These are phyloP conservation scores for Acrossocheilus wenchowensis DNA, from an alignment of 2,797 vertebrate species.

Conservation along the genomic window DNA sequence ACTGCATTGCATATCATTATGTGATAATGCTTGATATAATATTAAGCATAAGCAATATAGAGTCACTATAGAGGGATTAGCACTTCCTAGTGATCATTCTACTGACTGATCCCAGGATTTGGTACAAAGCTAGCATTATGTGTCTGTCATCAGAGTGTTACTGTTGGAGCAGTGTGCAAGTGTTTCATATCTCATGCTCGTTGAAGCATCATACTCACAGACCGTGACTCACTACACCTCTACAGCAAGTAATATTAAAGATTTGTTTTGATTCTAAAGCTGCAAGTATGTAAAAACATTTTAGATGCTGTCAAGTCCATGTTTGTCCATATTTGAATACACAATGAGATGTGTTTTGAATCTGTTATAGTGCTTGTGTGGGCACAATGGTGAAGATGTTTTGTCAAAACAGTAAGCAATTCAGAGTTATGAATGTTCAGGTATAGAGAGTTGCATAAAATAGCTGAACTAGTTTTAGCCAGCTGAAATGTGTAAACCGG, in stretches of 20 bases:
- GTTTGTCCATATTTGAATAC: not conserved
- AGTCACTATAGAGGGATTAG: constrained; percentile 4
- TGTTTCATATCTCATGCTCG: constrained; percentile 39
- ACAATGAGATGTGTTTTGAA: constrained; percentile 25
- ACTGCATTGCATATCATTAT: not conserved
- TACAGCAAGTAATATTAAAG: not conserved
- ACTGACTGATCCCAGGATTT: not conserved
- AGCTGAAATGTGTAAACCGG: not conserved
- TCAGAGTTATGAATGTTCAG: not conserved
- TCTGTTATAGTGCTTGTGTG: constrained; percentile 15
- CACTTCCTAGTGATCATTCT: not conserved
- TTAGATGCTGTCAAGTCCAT: not conserved
- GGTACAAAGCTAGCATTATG: not conserved
- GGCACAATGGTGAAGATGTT: constrained; percentile 24
- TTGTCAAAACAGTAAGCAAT: not conserved
- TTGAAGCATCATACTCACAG: constrained; percentile 23
- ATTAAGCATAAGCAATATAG: constrained; percentile 2
- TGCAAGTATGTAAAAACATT: not conserved
- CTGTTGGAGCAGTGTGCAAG: not conserved
- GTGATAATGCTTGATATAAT: not conserved
- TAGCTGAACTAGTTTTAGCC: constrained; percentile 2
- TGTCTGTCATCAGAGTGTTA: constrained; percentile 38
- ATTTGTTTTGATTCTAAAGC: constrained; percentile 1
- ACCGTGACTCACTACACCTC: constrained; percentile 19
- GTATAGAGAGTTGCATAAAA: not conserved